Conservation (phyloP, 2,797 vertebrate species). For the Lepidocolaptes lacrymiger region DNA sequence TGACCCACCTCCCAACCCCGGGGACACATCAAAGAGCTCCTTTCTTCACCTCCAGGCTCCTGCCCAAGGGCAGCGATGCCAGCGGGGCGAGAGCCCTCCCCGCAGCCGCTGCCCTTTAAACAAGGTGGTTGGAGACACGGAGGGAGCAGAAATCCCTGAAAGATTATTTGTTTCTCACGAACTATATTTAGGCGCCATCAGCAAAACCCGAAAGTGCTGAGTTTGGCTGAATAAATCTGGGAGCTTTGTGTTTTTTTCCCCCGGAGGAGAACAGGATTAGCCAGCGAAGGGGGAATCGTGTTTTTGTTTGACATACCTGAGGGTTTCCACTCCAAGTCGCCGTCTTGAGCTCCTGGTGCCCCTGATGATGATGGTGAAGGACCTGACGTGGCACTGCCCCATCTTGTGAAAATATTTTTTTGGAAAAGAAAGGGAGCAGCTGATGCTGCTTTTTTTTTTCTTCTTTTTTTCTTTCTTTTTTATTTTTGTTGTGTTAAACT, state of each 20-base stretch:
- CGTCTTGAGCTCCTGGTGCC: neutral
- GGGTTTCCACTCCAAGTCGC: slow-evolving; percentile 28
- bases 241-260: slow-evolving; percentile 16
- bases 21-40: neutral
- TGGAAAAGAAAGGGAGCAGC: neutral
- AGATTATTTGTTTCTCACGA: slow-evolving; percentile 41
- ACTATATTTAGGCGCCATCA: slow-evolving; percentile 44
- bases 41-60: neutral
- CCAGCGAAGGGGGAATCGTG: neutral
- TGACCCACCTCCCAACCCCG: neutral
- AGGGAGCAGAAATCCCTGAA: neutral
- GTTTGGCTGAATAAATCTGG: slow-evolving; percentile 45
- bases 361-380: neutral
- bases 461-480: neutral
- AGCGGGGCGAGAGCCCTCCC: neutral
- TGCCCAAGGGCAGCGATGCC: neutral
- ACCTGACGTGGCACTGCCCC: neutral
- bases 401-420: neutral
- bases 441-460: neutral
- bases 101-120: neutral
- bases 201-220: slow-evolving; percentile 51
- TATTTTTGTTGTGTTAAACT: neutral
- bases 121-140: neutral
- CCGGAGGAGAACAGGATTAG: neutral
- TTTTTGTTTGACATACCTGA: slow-evolving; percentile 66